A percentile compares a stretch with the other conserved stretches of the same genome.
Conservation (phyloP, 2,113 vertebrate species). For the Castor canadensis region DNA sequence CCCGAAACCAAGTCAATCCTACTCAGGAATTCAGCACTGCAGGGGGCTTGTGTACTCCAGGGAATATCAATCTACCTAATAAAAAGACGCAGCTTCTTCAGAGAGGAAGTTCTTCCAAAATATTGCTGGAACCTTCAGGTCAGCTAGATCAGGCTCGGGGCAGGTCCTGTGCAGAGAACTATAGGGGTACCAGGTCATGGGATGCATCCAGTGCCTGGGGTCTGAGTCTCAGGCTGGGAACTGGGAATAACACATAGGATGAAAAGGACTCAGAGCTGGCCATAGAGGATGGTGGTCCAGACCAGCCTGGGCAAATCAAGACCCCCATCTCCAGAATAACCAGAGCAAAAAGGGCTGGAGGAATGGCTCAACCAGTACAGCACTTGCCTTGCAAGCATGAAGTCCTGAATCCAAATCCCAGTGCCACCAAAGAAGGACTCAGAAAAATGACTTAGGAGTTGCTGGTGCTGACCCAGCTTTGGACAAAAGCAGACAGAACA, state of each 20-base stretch:
- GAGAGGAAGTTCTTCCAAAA: not conserved
- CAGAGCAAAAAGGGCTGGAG: too few relatives aligned
- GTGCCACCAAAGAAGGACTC: too few relatives aligned
- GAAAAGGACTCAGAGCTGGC: not conserved
- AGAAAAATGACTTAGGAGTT: too few relatives aligned
- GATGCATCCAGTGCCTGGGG: too few relatives aligned
- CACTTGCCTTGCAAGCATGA: too few relatives aligned
- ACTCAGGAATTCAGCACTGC: not conserved
- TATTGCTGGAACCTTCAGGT: not conserved
- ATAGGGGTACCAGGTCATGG: not conserved
- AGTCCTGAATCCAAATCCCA: too few relatives aligned
- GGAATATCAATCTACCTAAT: not conserved
- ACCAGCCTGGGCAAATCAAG: too few relatives aligned
- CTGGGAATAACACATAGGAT: too few relatives aligned
- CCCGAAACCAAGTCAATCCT: not conserved
- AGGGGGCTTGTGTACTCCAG: not conserved
- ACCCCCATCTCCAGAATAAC: too few relatives aligned
- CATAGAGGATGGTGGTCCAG: too few relatives aligned
- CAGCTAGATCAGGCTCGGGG: not conserved
- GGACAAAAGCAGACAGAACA: not conserved
- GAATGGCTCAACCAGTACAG: too few relatives aligned
- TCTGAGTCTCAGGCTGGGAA: not conserved
- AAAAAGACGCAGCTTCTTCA: not conserved
- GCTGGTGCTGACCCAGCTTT: not conserved
- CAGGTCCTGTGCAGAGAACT: fast-evolving